Percentiles rank a stretch among this genome's conserved stretches.
These are phyloP conservation scores for Pangasius larnaudii DNA, from an alignment of 2,797 vertebrate species.

Conservation along the genomic window DNA sequence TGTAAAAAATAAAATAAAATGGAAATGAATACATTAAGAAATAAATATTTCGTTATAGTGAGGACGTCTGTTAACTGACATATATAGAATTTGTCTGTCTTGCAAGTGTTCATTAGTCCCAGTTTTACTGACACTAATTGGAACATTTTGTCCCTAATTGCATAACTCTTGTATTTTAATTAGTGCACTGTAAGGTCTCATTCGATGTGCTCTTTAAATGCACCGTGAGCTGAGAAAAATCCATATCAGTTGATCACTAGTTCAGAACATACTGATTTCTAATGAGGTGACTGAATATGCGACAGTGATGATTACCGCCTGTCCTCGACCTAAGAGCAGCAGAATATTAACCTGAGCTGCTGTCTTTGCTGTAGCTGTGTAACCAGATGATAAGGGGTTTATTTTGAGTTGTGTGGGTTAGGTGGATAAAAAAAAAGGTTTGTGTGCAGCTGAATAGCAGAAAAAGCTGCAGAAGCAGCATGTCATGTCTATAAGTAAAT, in stretches of 20 bases:
- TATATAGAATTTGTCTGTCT: background rate
- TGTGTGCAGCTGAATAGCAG: background rate
- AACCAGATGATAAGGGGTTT: constrained; percentile 6
- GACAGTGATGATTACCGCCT: background rate
- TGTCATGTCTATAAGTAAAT: constrained; percentile 5
- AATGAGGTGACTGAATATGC: background rate
- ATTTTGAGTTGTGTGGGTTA: background rate
- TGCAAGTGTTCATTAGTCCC: background rate
- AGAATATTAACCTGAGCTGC: constrained; percentile 12
- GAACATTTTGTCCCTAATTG: background rate
- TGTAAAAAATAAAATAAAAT: background rate
- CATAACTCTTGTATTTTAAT: background rate
- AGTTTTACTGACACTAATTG: background rate
- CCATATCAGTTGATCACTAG: background rate
- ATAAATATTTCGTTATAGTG: background rate
- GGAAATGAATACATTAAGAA: background rate
- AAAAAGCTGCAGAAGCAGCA: background rate
- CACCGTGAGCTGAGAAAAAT: background rate
- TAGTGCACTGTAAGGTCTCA: background rate
- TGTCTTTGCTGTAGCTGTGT: background rate
- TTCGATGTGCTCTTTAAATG: background rate
- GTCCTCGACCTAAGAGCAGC: background rate
- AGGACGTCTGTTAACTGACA: background rate
- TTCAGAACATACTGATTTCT: background rate
- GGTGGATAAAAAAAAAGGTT: background rate